Evolutionary conservation across 2,113 vertebrate genomes (phyloP).

Genomic region (Australoheros scitulus): DNA sequence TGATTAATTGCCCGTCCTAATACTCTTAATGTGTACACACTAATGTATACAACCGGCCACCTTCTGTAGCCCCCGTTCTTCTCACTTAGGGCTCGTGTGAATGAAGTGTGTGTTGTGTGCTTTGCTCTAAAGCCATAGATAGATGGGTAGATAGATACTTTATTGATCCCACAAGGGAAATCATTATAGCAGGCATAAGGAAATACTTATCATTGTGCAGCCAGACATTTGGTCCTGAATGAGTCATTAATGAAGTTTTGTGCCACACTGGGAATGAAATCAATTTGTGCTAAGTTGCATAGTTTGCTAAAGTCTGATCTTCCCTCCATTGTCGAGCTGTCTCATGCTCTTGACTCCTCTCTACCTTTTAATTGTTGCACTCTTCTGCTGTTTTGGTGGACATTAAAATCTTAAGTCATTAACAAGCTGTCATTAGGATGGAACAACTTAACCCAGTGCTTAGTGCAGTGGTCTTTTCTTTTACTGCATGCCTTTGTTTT

Average conservation of each 20-base stretch:
- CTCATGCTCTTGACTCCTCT: slow-evolving; percentile 39
- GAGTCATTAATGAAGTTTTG: slow-evolving; percentile 51
- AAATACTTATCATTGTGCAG: neutral
- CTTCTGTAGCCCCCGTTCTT: neutral
- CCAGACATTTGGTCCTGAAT: slow-evolving; percentile 8
- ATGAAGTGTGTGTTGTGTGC: neutral
- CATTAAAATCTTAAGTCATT: slow-evolving; percentile 18
- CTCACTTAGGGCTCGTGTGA: neutral
- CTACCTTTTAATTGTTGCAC: slow-evolving; percentile 7
- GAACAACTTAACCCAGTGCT: neutral
- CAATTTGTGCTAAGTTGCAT: neutral
- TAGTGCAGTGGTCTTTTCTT: neutral
- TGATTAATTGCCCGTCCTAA: neutral
- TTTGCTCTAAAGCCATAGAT: neutral
- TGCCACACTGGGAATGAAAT: slow-evolving; percentile 10
- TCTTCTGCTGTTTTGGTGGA: slow-evolving; percentile 32
- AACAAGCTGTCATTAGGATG: neutral
- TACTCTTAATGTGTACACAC: neutral
- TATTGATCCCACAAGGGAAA: no score
- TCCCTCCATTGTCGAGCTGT: neutral
- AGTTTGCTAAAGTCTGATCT: slow-evolving; percentile 60
- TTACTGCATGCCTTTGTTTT: neutral
- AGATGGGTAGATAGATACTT: no score
- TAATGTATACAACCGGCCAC: neutral
- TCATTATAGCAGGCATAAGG: neutral